Conservation (phyloP, 1,140 invertebrate species). For the Trachymyrmex septentrionalis region DNA sequence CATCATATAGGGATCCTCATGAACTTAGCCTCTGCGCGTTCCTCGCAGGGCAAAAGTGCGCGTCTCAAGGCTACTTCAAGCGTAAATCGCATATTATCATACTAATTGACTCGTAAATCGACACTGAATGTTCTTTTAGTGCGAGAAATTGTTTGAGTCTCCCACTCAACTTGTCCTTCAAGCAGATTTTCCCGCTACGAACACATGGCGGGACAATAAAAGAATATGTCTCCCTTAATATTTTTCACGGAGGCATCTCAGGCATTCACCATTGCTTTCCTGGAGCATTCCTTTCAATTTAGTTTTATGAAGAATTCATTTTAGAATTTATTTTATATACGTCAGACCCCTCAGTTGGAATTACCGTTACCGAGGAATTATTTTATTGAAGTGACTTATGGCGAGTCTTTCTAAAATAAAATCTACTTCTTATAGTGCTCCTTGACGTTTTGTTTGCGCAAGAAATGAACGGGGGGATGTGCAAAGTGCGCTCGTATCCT, state of each 20-base stretch:
- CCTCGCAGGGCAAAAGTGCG: constrained; percentile 70
- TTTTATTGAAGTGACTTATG: constrained; percentile 7
- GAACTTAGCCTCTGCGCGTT: constrained; percentile 43
- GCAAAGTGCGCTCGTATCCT: background rate
- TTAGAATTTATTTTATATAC: constrained; percentile 25
- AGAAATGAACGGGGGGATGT: constrained; percentile 10
- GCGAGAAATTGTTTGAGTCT: constrained; percentile 67
- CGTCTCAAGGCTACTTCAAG: constrained; percentile 69
- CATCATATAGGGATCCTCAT: background rate
- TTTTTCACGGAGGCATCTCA: background rate
- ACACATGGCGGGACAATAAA: background rate
- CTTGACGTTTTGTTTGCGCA: background rate
- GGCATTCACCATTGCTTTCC: background rate
- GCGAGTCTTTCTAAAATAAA: background rate
- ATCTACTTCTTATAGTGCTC: background rate
- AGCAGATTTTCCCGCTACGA: constrained; percentile 3
- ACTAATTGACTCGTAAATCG: constrained; percentile 81
- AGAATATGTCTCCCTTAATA: constrained; percentile 18
- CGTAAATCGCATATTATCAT: constrained; percentile 79
- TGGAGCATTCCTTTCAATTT: background rate
- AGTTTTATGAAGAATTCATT: constrained; percentile 30
- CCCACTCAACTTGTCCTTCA: constrained; percentile 62
- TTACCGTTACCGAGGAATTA: background rate
- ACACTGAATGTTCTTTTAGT: constrained; percentile 66
- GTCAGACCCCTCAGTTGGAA: background rate